A percentile compares a stretch with the other conserved stretches of the same genome.
These are phyloP conservation scores for Phalanger gymnotis DNA, from an alignment of 2,797 vertebrate species.

Conservation along the genomic window DNA sequence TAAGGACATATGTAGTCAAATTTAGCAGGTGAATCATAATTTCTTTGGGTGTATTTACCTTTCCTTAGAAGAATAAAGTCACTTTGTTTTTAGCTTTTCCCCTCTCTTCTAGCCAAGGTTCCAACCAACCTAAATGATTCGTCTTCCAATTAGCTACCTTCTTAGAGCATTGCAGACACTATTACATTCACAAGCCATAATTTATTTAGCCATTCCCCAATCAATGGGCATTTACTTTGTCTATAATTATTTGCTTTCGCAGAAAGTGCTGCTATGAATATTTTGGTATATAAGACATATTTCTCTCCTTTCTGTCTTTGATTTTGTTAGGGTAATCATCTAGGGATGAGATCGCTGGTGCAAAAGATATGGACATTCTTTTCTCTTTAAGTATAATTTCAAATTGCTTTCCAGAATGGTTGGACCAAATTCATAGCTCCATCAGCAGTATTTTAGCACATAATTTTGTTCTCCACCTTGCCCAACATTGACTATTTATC, in stretches of 20 bases:
- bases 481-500: background rate
- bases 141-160: conserved; percentile 45
- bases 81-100: conserved; percentile 43
- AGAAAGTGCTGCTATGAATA: background rate
- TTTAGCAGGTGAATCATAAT: conserved; percentile 33
- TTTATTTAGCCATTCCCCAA: background rate
- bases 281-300: background rate
- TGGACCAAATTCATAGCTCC: background rate
- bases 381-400: background rate
- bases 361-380: background rate
- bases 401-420: background rate
- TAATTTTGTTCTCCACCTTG: background rate
- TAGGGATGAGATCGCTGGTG: background rate
- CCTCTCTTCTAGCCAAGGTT: conserved; percentile 50
- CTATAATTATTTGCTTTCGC: background rate
- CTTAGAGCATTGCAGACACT: background rate
- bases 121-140: conserved; percentile 43
- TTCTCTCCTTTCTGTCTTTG: background rate
- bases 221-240: background rate
- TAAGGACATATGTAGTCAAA: conserved; percentile 37
- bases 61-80: background rate
- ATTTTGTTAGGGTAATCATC: background rate
- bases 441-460: background rate
- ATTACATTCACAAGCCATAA: background rate
- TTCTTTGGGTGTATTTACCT: conserved; percentile 47